Conservation (phyloP, 1,140 invertebrate genomes). For the Cheumatopsyche charites region DNA sequence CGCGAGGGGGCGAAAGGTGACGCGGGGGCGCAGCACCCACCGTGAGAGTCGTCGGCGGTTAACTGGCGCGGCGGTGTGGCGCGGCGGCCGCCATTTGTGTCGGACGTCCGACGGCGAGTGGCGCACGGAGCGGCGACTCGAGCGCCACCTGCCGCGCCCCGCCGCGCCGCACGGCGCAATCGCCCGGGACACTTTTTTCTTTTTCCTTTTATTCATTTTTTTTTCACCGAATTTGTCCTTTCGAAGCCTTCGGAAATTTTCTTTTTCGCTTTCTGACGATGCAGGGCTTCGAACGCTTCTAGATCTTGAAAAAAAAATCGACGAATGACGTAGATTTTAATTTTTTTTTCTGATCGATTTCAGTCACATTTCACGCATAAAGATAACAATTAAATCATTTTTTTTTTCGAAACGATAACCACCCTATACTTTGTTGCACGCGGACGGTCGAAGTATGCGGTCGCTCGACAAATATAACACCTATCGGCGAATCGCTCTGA, state of each 20-base stretch:
- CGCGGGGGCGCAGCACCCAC: not conserved
- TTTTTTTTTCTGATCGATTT: no score
- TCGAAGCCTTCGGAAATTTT: no score
- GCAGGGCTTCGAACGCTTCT: no score
- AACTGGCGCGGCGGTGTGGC: not conserved
- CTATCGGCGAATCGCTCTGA: conserved; percentile 8
- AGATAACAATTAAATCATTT: no score
- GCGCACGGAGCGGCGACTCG: conserved; percentile 12
- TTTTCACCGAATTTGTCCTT: no score
- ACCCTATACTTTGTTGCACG: conserved; percentile 7
- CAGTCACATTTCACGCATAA: no score
- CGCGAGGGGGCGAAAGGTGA: not conserved
- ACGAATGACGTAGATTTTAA: no score
- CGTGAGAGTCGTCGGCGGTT: not conserved
- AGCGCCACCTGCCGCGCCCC: conserved; percentile 27
- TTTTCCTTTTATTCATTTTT: no score
- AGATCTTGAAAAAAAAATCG: no score
- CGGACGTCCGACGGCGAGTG: not conserved
- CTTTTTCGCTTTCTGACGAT: no score
- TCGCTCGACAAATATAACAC: conserved; percentile 14
- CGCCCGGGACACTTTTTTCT: conserved; percentile 7
- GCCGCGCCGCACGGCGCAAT: not conserved
- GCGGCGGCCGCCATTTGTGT: conserved; percentile 30
- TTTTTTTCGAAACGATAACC: not conserved
- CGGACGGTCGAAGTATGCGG: not conserved